Conservation (phyloP, 2,888 invertebrate species). For the Nebria brevicollis region DNA sequence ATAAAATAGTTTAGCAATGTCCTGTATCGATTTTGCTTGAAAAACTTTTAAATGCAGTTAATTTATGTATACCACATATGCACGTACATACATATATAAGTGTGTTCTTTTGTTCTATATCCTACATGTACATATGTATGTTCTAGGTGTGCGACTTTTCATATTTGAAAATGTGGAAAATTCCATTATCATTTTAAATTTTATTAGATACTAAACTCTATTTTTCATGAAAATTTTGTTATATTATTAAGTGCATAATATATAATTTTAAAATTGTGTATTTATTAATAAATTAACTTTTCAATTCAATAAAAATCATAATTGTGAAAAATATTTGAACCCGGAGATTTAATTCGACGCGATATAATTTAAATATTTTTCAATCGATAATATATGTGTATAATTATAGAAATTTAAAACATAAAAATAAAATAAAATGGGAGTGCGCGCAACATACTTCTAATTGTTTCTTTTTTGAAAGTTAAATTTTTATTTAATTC, state of each 20-base stretch:
- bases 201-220: not conserved
- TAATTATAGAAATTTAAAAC: no score
- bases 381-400: no score
- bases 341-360: no score
- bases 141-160: not conserved
- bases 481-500: no score
- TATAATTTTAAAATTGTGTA: no score
- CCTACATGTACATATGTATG: not conserved
- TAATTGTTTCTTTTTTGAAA: no score
- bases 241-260: not conserved
- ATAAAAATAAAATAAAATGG: no score
- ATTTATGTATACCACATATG: constrained; percentile 30
- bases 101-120: constrained; percentile 4
- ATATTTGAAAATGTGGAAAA: constrained; percentile 12
- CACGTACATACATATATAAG: constrained; percentile 4
- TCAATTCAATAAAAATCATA: no score
- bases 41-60: constrained; percentile 45
- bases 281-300: no score
- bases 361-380: no score
- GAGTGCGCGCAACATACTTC: no score
- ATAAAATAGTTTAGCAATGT: constrained; percentile 47
- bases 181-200: constrained; percentile 7
- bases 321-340: no score
- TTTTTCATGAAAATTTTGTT: not conserved
- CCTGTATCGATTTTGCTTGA: constrained; percentile 40